Evolutionary conservation across 2,888 invertebrate species (phyloP).

Genomic region (Eilema griseolum): DNA sequence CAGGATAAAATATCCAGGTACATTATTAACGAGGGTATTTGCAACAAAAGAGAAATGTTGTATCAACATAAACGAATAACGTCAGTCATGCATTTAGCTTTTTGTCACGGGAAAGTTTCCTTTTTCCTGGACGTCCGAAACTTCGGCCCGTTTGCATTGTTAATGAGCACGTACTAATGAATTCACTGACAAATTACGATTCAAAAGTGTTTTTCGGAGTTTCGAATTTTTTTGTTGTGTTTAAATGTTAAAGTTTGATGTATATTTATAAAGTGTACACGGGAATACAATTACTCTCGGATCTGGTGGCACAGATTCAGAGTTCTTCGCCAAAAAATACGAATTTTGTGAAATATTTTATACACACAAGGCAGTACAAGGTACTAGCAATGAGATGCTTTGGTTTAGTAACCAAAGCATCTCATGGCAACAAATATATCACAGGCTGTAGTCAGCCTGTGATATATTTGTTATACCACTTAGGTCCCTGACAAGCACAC

Average conservation of each 20-base stretch:
- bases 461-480: too few relatives aligned
- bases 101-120: constrained; percentile 9
- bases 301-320: neutral
- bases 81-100: constrained; percentile 19
- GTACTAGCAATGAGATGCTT: too few relatives aligned
- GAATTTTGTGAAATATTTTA: neutral
- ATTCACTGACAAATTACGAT: constrained; percentile 46
- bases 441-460: too few relatives aligned
- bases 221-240: neutral
- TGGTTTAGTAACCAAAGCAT: too few relatives aligned
- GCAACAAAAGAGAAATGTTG: neutral
- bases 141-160: constrained; percentile 44
- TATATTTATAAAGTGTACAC: neutral
- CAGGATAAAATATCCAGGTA: neutral
- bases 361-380: too few relatives aligned
- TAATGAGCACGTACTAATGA: constrained; percentile 39
- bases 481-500: too few relatives aligned
- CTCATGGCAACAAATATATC: too few relatives aligned
- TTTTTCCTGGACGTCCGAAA: constrained; percentile 25
- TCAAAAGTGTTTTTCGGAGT: constrained; percentile 34
- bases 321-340: neutral
- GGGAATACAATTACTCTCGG: neutral
- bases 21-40: constrained; percentile 6
- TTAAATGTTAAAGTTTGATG: neutral
- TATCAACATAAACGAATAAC: constrained; percentile 4